These are phyloP conservation scores for Zygaena filipendulae DNA, from an alignment of 2,888 invertebrate genomes.

Conservation along the genomic window DNA sequence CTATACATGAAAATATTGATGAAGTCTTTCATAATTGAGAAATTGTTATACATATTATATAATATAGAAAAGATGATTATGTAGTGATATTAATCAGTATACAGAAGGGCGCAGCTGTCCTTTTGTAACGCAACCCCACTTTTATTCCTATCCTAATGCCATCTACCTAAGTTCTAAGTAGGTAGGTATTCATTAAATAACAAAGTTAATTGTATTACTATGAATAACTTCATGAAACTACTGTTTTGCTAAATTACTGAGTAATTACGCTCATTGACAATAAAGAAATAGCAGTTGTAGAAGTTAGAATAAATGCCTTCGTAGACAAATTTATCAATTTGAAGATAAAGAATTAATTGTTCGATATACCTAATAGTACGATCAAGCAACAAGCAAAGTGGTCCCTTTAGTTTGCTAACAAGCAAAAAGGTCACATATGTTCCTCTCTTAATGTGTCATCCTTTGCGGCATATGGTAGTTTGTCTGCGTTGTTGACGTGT, in stretches of 20 bases:
- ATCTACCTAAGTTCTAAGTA: conserved; percentile 19
- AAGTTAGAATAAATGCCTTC: no score
- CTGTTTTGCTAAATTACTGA: no score
- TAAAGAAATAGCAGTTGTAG: no score
- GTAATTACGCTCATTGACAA: no score
- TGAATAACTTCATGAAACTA: no score
- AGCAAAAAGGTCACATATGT: conserved; percentile 30
- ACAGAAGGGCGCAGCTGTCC: conserved; percentile 35
- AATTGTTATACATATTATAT: no score
- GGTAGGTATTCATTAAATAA: conserved; percentile 17
- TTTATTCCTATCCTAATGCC: conserved; percentile 26
- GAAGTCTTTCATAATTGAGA: no score
- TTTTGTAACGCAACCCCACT: conserved; percentile 28
- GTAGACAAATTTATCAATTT: no score
- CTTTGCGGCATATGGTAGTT: conserved; percentile 28
- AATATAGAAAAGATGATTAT: conserved; percentile 1
- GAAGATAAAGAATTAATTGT: no score
- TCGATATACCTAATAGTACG: no score
- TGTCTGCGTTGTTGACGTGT: no score
- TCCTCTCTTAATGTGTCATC: conserved; percentile 36
- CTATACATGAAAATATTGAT: no score
- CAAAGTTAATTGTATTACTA: conserved; percentile 18
- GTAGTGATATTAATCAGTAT: conserved; percentile 34
- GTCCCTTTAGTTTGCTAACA: neutral
- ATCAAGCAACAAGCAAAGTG: neutral